Conservation (phyloP, 1,140 invertebrate species). For the Pogonomyrmex barbatus region DNA sequence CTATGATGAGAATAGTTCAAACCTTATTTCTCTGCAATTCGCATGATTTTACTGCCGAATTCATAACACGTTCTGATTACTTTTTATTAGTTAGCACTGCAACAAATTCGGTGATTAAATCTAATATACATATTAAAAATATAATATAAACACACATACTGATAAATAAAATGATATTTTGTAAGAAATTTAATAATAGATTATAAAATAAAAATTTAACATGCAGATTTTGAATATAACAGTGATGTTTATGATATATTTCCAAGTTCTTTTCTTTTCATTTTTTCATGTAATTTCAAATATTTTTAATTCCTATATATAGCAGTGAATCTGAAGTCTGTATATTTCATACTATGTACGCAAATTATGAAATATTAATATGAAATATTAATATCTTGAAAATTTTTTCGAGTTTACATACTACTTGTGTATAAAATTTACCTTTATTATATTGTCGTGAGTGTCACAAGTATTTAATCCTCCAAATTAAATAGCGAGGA, state of each 20-base stretch:
- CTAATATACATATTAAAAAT: neutral
- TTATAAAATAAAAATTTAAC: neutral
- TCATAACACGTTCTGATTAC: neutral
- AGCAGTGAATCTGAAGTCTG: neutral
- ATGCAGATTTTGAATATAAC: neutral
- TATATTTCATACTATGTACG: neutral
- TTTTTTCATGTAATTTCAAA: too few relatives aligned
- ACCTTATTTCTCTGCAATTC: neutral
- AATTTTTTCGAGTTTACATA: neutral
- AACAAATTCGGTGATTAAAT: neutral
- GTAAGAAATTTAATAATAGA: neutral
- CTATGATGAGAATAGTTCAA: neutral
- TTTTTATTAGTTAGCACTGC: neutral
- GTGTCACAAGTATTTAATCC: slow-evolving; percentile 21
- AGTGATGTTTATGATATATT: slow-evolving; percentile 16
- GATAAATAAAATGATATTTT: neutral
- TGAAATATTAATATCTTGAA: slow-evolving; percentile 22
- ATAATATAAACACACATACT: too few relatives aligned
- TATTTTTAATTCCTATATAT: neutral
- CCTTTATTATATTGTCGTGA: slow-evolving; percentile 20
- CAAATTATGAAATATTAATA: neutral
- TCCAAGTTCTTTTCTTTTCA: too few relatives aligned
- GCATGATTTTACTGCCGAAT: neutral
- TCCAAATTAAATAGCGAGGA: slow-evolving; percentile 35
- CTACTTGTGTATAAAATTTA: neutral